These are phyloP conservation scores for Sminthurinus signatus DNA, from an alignment of 1,140 invertebrate genomes.

Conservation along the genomic window DNA sequence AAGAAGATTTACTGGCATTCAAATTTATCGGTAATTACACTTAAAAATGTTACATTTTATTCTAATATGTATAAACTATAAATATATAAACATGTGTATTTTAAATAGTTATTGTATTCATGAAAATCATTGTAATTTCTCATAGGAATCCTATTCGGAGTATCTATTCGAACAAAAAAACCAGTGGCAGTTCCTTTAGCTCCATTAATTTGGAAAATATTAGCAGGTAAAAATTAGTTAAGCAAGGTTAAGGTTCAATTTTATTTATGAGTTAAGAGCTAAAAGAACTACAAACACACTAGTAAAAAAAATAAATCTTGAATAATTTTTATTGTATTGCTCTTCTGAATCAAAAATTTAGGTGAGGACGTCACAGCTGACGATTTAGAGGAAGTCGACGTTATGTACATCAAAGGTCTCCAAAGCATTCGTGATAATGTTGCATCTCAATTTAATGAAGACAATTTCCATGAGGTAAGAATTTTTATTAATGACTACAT, in stretches of 20 bases:
- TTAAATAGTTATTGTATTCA: no score
- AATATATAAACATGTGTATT: no score
- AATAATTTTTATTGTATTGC: no score
- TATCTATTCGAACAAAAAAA: constrained; percentile 56
- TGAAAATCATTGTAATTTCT: no score
- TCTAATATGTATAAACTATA: no score
- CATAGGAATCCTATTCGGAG: constrained; percentile 56
- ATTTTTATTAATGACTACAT: background rate
- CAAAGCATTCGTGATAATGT: constrained; percentile 33
- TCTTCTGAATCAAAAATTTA: no score
- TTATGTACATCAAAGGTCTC: constrained; percentile 36
- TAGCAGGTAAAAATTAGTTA: no score
- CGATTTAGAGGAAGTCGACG: constrained; percentile 61
- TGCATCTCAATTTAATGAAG: constrained; percentile 45
- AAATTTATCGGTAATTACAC: constrained; percentile 52
- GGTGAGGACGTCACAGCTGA: constrained; percentile 55
- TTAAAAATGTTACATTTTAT: no score
- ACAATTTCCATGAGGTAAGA: constrained; percentile 57
- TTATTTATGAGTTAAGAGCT: no score
- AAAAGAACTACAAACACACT: no score
- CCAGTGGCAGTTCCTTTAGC: constrained; percentile 58
- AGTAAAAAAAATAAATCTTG: no score
- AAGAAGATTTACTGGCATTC: constrained; percentile 54
- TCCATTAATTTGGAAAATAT: constrained; percentile 59
- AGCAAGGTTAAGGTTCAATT: no score